Base-by-base conservation (phyloP, 2,113 vertebrate species). In the Elanus axillaris region DNA sequence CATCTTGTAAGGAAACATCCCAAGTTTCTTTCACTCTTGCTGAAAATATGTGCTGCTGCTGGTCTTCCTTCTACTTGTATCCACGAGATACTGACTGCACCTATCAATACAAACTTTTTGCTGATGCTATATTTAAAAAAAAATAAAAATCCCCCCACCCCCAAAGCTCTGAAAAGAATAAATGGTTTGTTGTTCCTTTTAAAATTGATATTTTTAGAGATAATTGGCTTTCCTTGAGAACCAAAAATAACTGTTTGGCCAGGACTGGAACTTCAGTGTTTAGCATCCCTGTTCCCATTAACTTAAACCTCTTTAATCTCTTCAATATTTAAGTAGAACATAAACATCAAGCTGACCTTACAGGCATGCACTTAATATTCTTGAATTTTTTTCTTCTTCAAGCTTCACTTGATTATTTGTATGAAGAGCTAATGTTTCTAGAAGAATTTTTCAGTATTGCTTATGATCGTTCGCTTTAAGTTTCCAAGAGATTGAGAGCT, bases 71-170 rank as follows among this genome's bases (percentile, higher is more conserved):
- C 25, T 87, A 1, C 32, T 50, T 59, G 4, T 55, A 67, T 79
- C 38, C 13, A 23, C 1, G 15, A 73, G 59, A 77, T 62, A 36
- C 40, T 34, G 38, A 42, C 34, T 63, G 47, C 20, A 29, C 45
- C 17, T 73, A 21, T 43, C 53, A 91, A 14, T 84, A 16, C 20
- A 12, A 58, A 17, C 11, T 50, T 90, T 38, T 80, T 17, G 50
- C 16, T 0, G 0, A 62, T 38, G 31, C 8, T 58, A 0, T 34
- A 43, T 60, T 87, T 85, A 45, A 43, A 4, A 67, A 58, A 55
- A 69, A 53, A 11, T n/a, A 10, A 40, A 58, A 23, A 0, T 29
- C 6, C 0, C 13, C 4, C 11, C 31, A 42, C 2, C 23, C 42
- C 9, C 3, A 22, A 59, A 17, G 13, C n/a, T 42, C 50, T 42